Conservation (phyloP, 1,140 invertebrate genomes). For the Diuraphis noxia region DNA sequence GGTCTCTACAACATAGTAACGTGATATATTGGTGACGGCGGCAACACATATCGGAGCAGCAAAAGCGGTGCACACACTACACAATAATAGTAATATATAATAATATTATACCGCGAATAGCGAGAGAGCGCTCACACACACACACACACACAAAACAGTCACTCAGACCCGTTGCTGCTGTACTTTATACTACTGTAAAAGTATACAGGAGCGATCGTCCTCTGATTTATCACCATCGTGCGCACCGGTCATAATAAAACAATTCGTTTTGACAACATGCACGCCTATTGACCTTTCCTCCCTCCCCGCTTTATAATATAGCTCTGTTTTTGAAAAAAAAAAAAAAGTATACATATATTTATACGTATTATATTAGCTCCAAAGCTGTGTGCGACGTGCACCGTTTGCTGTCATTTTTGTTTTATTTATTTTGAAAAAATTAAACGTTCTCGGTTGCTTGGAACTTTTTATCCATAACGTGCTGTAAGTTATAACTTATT, state of each 20-base stretch:
- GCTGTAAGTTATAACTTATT: background rate
- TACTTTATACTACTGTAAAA: background rate
- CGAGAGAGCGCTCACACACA: too few relatives aligned
- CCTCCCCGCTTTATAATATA: background rate
- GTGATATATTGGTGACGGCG: background rate
- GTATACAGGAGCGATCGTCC: constrained; percentile 1
- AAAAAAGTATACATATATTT: background rate
- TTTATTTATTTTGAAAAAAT: background rate
- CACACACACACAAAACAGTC: background rate
- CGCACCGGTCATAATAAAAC: constrained; percentile 36
- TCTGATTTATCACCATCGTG: constrained; percentile 24
- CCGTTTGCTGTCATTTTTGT: background rate
- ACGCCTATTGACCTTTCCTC: constrained; percentile 45
- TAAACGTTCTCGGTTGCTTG: background rate
- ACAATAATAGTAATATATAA: background rate
- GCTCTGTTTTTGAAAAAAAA: background rate
- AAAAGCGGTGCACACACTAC: background rate
- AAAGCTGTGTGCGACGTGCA: constrained; percentile 21
- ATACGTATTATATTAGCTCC: background rate
- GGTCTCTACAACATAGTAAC: background rate
- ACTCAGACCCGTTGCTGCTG: background rate
- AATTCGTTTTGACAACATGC: constrained; percentile 36
- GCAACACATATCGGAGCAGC: background rate
- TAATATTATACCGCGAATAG: background rate
- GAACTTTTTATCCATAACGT: background rate